Evolutionary conservation across 2,113 vertebrate species (phyloP).

Genomic region (Bubo blakistoni): DNA sequence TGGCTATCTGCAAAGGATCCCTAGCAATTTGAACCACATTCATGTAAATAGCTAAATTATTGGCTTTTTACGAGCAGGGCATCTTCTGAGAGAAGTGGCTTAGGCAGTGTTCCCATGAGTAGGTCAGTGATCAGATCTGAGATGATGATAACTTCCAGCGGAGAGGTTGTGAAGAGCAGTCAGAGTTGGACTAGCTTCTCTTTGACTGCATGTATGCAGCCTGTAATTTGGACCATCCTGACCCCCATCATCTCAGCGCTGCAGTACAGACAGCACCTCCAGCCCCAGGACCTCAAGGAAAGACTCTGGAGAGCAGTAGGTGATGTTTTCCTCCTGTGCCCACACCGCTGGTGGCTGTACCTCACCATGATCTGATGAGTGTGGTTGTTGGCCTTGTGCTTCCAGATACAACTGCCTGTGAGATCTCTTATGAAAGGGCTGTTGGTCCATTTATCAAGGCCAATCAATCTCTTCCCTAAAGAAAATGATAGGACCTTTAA

Average conservation of each 20-base stretch:
- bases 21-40: not conserved
- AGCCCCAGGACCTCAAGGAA: not conserved
- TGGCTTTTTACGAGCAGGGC: not conserved
- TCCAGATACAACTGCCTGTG: not conserved
- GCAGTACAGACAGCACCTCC: not conserved
- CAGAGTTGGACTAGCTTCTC: not conserved
- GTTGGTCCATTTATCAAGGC: not conserved
- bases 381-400: not conserved
- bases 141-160: not conserved
- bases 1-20: not conserved
- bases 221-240: not conserved
- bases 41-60: not conserved
- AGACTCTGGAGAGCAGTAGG: not conserved
- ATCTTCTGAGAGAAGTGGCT: not conserved
- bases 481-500: not conserved
- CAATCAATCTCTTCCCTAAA: not conserved
- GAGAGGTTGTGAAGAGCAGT: not conserved
- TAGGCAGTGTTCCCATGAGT: not conserved
- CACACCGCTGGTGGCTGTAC: not conserved
- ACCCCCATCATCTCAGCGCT: rapidly evolving
- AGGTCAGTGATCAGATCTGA: not conserved
- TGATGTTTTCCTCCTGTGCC: not conserved
- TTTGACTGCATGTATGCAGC: rapidly evolving
- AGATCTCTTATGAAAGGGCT: not conserved
- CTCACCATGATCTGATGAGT: not conserved